Evolutionary conservation across 2,113 vertebrate species (phyloP).

Genomic region (Melospiza georgiana): DNA sequence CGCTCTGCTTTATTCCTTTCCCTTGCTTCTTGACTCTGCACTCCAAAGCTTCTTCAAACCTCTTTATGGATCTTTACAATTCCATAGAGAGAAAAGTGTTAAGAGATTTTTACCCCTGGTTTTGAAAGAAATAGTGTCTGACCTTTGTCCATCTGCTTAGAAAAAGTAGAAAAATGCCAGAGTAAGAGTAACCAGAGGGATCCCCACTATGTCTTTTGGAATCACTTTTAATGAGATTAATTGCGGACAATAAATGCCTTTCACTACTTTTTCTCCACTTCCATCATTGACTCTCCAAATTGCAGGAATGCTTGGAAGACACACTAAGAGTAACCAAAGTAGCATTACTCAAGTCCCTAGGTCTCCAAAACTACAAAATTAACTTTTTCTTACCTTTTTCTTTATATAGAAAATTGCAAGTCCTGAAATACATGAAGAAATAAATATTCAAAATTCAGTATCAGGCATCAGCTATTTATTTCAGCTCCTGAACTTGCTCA

Average conservation of each 20-base stretch:
- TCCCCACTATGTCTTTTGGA: not conserved
- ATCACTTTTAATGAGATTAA: not conserved
- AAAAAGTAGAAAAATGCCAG: not conserved
- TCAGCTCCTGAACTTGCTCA: not conserved
- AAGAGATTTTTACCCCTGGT: not conserved
- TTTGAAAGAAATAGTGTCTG: not conserved
- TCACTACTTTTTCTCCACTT: not conserved
- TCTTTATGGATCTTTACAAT: accelerated
- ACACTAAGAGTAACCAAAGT: not conserved
- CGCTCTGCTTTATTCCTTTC: not conserved
- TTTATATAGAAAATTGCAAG: not conserved
- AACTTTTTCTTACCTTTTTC: not conserved
- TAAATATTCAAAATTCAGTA: not conserved
- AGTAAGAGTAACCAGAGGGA: not conserved
- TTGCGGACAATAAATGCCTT: not conserved
- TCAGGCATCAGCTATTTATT: not conserved
- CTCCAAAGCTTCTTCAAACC: not conserved
- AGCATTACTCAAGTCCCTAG: not conserved
- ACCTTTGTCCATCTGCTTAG: not conserved
- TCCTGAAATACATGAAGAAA: not conserved
- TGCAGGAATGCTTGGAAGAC: not conserved
- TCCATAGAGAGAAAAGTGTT: not conserved
- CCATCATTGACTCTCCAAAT: not conserved
- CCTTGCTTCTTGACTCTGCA: not conserved
- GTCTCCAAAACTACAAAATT: not conserved